Percentiles rank a stretch among this genome's conserved stretches.
These are phyloP conservation scores for Channa maculata DNA, from an alignment of 2,113 vertebrate species.

Conservation along the genomic window DNA sequence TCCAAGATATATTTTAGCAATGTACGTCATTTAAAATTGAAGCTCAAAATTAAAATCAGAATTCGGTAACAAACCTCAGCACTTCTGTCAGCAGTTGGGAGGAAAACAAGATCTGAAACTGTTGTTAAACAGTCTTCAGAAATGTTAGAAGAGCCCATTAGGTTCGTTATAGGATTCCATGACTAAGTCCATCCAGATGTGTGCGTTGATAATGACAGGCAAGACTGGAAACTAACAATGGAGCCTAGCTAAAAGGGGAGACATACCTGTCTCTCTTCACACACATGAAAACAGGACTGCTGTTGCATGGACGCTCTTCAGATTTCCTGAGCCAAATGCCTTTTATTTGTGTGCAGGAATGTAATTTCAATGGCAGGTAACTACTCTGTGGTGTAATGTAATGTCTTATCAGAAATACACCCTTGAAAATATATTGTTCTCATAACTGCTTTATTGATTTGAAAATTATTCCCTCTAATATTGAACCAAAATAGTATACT, in stretches of 20 bases:
- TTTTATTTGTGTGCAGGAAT: slow-evolving; percentile 7
- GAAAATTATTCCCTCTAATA: too few relatives aligned
- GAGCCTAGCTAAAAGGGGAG: slow-evolving; percentile 43
- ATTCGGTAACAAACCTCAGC: too few relatives aligned
- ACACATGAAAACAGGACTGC: slow-evolving; percentile 30
- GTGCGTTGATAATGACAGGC: slow-evolving; percentile 76
- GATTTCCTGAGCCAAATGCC: slow-evolving; percentile 9
- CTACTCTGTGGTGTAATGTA: not conserved
- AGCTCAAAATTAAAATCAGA: not conserved
- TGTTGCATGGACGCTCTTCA: slow-evolving; percentile 14
- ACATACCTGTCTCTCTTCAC: slow-evolving; percentile 51
- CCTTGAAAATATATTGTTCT: not conserved
- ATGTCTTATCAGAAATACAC: not conserved
- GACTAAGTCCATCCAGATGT: slow-evolving; percentile 83
- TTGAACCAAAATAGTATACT: too few relatives aligned
- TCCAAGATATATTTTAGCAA: not conserved
- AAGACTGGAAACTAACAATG: slow-evolving; percentile 51
- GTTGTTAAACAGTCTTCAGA: slow-evolving; percentile 79
- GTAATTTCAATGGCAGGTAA: not conserved
- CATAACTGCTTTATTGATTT: not conserved
- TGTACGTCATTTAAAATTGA: not conserved
- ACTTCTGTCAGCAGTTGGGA: slow-evolving; percentile 8
- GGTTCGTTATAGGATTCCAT: slow-evolving; percentile 81
- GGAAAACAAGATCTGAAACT: slow-evolving; percentile 75
- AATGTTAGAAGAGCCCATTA: slow-evolving; percentile 80